Evolutionary conservation across 53 echinoderm and acorn worm species (phyloP), one percentile per base, ranked within the genome.

Genomic region (Henricia sp.): DNA sequence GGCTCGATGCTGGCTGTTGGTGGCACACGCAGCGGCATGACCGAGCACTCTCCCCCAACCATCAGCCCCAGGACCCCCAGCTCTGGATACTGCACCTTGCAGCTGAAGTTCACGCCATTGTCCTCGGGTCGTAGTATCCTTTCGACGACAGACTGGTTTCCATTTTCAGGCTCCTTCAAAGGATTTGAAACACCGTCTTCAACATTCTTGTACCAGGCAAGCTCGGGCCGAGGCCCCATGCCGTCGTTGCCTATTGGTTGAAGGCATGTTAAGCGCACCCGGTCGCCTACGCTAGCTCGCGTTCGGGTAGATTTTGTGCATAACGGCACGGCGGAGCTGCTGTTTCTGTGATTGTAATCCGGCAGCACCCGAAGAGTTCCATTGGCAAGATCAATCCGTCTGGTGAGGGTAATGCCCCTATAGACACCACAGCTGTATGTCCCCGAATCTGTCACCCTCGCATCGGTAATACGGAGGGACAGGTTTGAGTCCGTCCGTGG

Each of bases 21-120:
- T 4, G 10, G 70, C 2, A 70, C 46, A 10, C 44, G 44, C 8
- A 70, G 43, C 20, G 70, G 70, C 46, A 46, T 44, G 26, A 70
- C 19, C 27, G 70, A 70, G 70, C 70, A 70, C 14, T 44, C 70
- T 27, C 70, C 46, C 3, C 27, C 46, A 14, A 44, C 44, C 5
- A 0, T 27, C 26, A 1, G 43, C 9, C 68, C 68, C 6, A 68
- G 68, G 12, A 13, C 68, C 8, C 29, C 46, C 70, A 70, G 70
- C 0, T 20, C 1, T 2, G 70, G 70, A 38, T 70, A 70, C 43
- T 27, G 70, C 44, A 70, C 5, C 28, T 23, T 44, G 34, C 70
- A 70, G 70, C 27, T 70, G 70, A 70, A 70, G 19, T 70, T 39
- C 43, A 70, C 70, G 20, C 70, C 70, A 27, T 70, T 70, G 29